Evolutionary conservation across 2,797 vertebrate species (phyloP).

Genomic region (Gambelia wislizenii): DNA sequence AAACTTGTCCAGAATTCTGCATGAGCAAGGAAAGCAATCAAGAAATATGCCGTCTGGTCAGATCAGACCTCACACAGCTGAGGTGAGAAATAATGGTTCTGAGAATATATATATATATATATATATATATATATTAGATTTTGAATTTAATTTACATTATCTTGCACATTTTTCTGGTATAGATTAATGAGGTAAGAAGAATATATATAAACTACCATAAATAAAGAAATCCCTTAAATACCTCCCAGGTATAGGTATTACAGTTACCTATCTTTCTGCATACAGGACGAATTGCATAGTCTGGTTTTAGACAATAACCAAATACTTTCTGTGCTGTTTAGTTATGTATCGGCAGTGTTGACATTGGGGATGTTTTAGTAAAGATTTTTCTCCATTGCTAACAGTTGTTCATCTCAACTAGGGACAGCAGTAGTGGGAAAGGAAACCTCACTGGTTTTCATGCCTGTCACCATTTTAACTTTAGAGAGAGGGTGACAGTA

Average conservation of each 20-base stretch:
- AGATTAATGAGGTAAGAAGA: rapidly evolving
- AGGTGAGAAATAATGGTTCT: conserved; percentile 73
- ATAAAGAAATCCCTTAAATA: background rate
- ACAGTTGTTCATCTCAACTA: background rate
- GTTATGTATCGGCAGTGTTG: background rate
- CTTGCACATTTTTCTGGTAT: conserved; percentile 15
- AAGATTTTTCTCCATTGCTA: background rate
- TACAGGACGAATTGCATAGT: background rate
- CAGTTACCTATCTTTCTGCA: background rate
- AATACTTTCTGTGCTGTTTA: conserved; percentile 19
- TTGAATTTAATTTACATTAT: background rate
- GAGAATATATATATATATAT: background rate
- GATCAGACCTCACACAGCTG: conserved; percentile 71
- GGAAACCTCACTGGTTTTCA: background rate
- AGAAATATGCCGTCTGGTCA: conserved; percentile 65
- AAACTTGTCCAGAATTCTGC: conserved; percentile 18
- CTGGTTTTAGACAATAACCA: conserved; percentile 7
- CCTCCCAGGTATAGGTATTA: background rate
- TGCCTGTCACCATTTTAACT: background rate
- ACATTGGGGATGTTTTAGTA: background rate
- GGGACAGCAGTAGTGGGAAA: background rate
- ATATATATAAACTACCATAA: background rate
- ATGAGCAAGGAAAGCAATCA: conserved; percentile 44
- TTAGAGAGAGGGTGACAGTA: background rate
- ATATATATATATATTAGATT: background rate